A percentile compares a stretch with the other conserved stretches of the same genome.
These are phyloP conservation scores for Stenoptilia bipunctidactyla DNA, from an alignment of 2,888 invertebrate genomes.

Conservation along the genomic window DNA sequence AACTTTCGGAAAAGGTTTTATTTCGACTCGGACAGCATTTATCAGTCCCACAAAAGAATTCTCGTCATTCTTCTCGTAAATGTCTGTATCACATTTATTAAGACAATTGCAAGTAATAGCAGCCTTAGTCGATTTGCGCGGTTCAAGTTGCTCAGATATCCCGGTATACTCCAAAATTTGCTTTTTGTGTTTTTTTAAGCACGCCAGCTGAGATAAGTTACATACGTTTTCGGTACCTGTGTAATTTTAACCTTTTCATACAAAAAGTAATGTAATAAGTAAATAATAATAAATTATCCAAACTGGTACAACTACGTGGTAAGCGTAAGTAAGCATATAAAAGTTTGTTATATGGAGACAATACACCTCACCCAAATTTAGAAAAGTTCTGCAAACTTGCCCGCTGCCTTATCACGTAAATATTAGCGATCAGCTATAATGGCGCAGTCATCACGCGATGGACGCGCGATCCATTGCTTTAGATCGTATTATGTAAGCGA, in stretches of 20 bases:
- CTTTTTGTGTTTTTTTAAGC: conserved; percentile 35
- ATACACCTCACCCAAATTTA: too few species aligned
- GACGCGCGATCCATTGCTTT: too few species aligned
- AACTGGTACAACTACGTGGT: too few species aligned
- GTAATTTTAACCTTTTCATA: conserved; percentile 2
- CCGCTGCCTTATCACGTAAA: too few species aligned
- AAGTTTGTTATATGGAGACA: too few species aligned
- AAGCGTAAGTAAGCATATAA: too few species aligned
- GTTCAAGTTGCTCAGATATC: conserved; percentile 20
- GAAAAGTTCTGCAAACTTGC: too few species aligned
- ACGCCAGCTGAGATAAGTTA: conserved; percentile 37
- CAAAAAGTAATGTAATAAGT: not conserved
- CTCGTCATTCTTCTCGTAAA: conserved; percentile 40
- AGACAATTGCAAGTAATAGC: conserved; percentile 45
- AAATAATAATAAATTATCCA: too few species aligned
- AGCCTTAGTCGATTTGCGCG: conserved; percentile 9
- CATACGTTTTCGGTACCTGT: conserved; percentile 47
- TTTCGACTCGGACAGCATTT: conserved; percentile 49
- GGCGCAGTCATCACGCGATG: too few species aligned
- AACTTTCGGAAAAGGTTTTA: conserved; percentile 77
- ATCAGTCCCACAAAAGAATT: conserved; percentile 25
- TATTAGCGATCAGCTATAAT: too few species aligned
- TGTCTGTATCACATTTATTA: conserved; percentile 42
- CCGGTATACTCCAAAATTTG: conserved; percentile 39
- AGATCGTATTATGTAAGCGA: too few species aligned